Evolutionary conservation across 2,888 invertebrate genomes (phyloP).

Genomic region (Stegophylla sp.): DNA sequence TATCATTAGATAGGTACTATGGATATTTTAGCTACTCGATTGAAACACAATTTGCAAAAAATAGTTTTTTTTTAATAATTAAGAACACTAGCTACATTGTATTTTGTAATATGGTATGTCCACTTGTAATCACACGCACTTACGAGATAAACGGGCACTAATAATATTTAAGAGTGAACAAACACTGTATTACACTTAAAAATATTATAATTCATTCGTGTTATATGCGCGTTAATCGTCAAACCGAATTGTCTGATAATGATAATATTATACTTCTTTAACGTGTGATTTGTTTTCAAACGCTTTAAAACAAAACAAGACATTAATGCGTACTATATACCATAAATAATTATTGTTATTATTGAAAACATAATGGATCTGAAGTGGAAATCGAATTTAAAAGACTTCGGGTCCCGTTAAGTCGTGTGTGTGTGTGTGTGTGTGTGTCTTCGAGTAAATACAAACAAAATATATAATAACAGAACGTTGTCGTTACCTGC

Average conservation of each 20-base stretch:
- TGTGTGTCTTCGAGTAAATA: too few species aligned
- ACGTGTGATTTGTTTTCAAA: not conserved
- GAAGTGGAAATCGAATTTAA: too few species aligned
- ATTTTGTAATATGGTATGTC: not conserved
- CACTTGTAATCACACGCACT: not conserved
- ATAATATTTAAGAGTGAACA: not conserved
- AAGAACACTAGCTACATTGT: not conserved
- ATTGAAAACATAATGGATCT: not conserved
- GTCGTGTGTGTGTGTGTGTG: too few species aligned
- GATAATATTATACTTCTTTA: not conserved
- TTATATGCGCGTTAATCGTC: not conserved
- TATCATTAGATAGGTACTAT: too few species aligned
- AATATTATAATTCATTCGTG: not conserved
- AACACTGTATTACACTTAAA: too few species aligned
- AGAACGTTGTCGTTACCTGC: too few species aligned
- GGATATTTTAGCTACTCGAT: too few species aligned
- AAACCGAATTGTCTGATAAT: not conserved
- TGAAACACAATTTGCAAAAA: not conserved
- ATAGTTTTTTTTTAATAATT: constrained; percentile 7
- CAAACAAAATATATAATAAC: too few species aligned
- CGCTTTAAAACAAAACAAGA: not conserved
- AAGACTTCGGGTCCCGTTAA: too few species aligned
- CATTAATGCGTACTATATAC: not conserved
- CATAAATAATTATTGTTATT: not conserved
- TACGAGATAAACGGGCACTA: not conserved